Conservation (phyloP, 1,140 invertebrate genomes). For the Linepithema humile region DNA sequence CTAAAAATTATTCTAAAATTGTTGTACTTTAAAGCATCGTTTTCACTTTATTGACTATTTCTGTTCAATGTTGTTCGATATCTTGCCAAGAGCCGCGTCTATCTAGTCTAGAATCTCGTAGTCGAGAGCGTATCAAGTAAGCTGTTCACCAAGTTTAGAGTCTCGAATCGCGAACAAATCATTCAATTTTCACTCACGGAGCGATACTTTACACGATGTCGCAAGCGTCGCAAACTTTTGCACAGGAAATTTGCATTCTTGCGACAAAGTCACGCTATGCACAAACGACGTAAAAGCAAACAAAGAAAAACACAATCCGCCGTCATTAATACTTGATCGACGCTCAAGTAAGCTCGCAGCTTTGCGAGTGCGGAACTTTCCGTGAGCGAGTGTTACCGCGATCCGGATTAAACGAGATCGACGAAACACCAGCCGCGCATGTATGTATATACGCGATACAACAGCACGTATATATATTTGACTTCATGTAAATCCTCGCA, state of each 20-base stretch:
- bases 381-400: background rate
- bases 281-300: conserved; percentile 9
- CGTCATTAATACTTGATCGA: conserved; percentile 46
- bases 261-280: background rate
- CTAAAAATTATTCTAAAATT: background rate
- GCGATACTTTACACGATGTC: background rate
- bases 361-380: conserved; percentile 25
- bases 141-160: background rate
- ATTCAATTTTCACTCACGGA: background rate
- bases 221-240: background rate
- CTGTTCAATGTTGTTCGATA: background rate
- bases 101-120: background rate
- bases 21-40: background rate
- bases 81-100: background rate
- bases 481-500: conserved; percentile 21
- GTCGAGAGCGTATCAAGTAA: background rate
- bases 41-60: conserved; percentile 16
- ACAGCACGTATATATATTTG: background rate
- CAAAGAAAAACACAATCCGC: conserved; percentile 1
- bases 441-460: no score
- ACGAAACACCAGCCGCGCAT: background rate
- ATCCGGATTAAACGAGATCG: conserved; percentile 26
- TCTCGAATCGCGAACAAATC: background rate
- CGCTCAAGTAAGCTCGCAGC: conserved; percentile 10
- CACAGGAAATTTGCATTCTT: background rate